Conservation (phyloP, 2,113 vertebrate species). For the Athene cunicularia region DNA sequence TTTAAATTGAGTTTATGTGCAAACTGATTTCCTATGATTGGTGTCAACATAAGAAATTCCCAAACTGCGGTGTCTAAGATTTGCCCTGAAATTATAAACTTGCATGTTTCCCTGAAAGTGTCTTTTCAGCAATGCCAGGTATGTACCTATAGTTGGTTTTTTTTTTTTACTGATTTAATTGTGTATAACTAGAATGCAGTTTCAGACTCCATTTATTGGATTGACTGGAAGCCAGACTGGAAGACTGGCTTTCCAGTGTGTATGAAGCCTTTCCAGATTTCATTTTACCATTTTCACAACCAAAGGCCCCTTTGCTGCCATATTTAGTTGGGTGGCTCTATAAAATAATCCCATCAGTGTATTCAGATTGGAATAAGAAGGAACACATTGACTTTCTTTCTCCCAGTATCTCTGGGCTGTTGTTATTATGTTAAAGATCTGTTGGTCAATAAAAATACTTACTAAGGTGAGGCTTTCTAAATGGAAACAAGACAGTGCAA, state of each 20-base stretch:
- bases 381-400: neutral
- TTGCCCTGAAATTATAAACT: neutral
- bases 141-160: neutral
- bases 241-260: accelerated
- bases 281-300: neutral
- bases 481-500: neutral
- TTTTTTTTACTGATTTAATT: neutral
- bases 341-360: neutral
- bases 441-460: neutral
- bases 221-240: neutral
- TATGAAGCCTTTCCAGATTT: neutral
- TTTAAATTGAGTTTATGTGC: neutral
- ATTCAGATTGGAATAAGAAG: neutral
- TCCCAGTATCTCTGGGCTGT: neutral
- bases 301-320: neutral
- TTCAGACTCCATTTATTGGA: neutral
- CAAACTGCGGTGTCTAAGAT: neutral
- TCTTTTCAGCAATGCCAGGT: neutral
- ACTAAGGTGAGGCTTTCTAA: slow-evolving; percentile 11
- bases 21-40: neutral
- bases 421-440: slow-evolving; percentile 6
- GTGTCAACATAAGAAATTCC: neutral
- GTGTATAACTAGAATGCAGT: neutral
- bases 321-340: neutral
- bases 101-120: neutral